Evolutionary conservation across 2,113 vertebrate genomes (phyloP).

Genomic region (Plestiodon gilberti): DNA sequence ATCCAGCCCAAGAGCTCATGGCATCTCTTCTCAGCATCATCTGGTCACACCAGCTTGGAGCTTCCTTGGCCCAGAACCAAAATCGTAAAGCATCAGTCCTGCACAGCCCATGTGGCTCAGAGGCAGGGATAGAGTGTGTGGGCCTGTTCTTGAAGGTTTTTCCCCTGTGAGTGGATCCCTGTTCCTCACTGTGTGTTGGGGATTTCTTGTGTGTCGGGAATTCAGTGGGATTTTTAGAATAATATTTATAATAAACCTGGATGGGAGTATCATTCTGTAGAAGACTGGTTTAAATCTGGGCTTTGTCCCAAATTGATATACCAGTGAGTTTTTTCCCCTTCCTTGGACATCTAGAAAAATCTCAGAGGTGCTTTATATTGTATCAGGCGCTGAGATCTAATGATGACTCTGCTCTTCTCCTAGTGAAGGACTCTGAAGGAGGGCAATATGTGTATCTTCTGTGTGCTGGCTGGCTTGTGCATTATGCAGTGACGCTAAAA

Average conservation of each 20-base stretch:
- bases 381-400: neutral
- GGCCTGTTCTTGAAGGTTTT: neutral
- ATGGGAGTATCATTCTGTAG: neutral
- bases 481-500: neutral
- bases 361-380: neutral
- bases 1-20: neutral
- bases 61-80: neutral
- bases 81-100: neutral
- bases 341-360: neutral
- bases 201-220: constrained; percentile 18
- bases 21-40: neutral
- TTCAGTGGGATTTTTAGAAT: constrained; percentile 25
- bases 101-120: neutral
- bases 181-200: neutral
- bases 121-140: neutral
- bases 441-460: neutral
- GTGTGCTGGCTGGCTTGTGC: neutral
- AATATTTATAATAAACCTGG: constrained; percentile 40
- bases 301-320: neutral
- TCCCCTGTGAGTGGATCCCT: neutral
- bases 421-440: neutral
- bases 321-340: neutral
- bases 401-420: neutral
- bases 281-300: neutral
- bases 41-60: neutral